Base-by-base conservation (phyloP, 2,797 vertebrate genomes). In the Masticophis lateralis region DNA sequence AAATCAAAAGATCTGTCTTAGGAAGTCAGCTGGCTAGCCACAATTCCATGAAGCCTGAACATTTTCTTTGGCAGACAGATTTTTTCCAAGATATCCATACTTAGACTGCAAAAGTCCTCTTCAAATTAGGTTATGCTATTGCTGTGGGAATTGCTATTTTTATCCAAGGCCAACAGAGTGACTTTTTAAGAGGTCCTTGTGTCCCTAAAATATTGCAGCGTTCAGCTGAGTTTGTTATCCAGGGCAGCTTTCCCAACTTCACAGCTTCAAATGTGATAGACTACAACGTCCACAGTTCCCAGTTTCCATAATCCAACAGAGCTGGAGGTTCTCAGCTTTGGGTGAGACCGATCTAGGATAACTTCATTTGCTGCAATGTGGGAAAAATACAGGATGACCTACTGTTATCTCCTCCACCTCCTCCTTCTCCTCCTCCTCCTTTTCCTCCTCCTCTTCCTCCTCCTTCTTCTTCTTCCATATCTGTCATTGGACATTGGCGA, bases 371-470 rank as follows among this genome's bases (percentile, higher is more conserved):
- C 56, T 12, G 60, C 57, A 25, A 22, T 22, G 32, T 22, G 20
- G 22, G 32, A 20, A 61, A 61, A 43, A 69, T 32, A 69, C 7
- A 37, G 20, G 87, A 60, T 43, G 87, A 27, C n/a, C 59, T 57
- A 88, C 32, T 57, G 22, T 28, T 56, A 22, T 55, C n/a, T 53
- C 20, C 11, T 10, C 51, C 5, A 3, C 47, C 5, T 47, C 47
- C 47, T 47, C 47, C 47, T 53, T 0, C 51, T 53, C 0, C 51
- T 53, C 1, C 51, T 51, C 7, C 8, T 51, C 1, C 51, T 51
- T n/a, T n/a, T 51, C 1, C 51, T 8, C 0, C 51, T 51, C 1
- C 51, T 51, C 1, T 7, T 51, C 1, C 51, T 51, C 1, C 51
- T 51, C 1, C 51, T 51, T 0, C 51, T 51, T 53, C 51, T 53